Percentiles rank a stretch among this genome's conserved stretches.
phyloP scores from a whole-genome alignment of 2,888 invertebrate genomes.

The Nasonia oneida region DNA sequence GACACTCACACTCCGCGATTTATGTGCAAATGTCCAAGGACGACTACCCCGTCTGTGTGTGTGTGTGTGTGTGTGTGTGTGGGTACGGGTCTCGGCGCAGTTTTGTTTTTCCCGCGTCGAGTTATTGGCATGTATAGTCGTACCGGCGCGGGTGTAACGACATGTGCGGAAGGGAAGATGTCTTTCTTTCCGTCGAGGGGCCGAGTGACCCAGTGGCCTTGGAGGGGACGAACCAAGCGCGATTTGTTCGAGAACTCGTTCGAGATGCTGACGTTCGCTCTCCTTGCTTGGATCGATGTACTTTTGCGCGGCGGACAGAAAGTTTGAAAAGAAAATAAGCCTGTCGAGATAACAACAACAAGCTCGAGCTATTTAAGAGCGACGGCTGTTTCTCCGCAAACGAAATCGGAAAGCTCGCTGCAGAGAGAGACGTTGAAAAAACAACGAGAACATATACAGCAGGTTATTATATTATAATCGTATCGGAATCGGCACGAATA shows the following conservation, averaged over 20 bases:
- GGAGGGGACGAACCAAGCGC: not conserved
- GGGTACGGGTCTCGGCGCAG: not conserved
- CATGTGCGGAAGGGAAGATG: not conserved
- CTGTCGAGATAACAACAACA: too few species aligned
- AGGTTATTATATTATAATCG: too few species aligned
- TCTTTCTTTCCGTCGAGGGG: not conserved
- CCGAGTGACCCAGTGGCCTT: slow-evolving; percentile 3
- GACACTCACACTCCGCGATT: not conserved
- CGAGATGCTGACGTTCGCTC: too few species aligned
- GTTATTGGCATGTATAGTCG: not conserved
- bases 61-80: too few species aligned
- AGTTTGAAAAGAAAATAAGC: too few species aligned
- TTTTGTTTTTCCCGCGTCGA: not conserved
- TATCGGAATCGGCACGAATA: not conserved
- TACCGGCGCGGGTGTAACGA: not conserved
- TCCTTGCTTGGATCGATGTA: too few species aligned
- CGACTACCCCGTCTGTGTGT: not conserved
- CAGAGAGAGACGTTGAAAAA: too few species aligned
- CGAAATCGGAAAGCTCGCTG: too few species aligned
- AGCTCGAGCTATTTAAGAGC: too few species aligned
- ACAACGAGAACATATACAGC: too few species aligned
- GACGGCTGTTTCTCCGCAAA: too few species aligned
- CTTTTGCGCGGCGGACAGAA: too few species aligned
- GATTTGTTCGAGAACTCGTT: not conserved
- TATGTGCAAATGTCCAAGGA: not conserved